Evolutionary conservation across 2,113 vertebrate species (phyloP).

Genomic region (Aegotheles bennettii): DNA sequence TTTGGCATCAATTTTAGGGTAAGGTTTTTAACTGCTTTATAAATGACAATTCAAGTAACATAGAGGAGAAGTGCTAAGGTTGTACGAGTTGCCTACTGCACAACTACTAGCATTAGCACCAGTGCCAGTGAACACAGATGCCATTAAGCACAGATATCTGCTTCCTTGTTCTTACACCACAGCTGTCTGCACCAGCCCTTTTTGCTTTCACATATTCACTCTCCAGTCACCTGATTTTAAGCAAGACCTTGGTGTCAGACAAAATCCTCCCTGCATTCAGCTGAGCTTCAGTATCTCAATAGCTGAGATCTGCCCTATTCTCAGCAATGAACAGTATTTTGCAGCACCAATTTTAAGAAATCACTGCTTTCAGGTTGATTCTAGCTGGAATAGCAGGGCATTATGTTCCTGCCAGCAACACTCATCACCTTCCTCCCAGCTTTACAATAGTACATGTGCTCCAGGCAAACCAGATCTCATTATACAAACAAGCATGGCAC

Average conservation of each 20-base stretch:
- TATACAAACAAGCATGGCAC: neutral
- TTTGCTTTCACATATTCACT: neutral
- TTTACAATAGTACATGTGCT: neutral
- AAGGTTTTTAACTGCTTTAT: neutral
- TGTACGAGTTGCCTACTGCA: neutral
- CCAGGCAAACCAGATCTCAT: neutral
- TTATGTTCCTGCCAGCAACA: conserved; percentile 15
- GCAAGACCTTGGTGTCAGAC: neutral
- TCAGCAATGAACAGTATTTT: neutral
- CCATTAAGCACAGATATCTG: neutral
- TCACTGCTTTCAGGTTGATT: neutral
- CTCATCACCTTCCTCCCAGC: neutral
- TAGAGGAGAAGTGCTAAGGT: fast-evolving
- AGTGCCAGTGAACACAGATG: neutral
- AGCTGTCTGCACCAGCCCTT: neutral
- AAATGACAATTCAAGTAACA: neutral
- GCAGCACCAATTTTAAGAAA: neutral
- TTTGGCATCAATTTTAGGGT: neutral
- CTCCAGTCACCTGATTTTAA: neutral
- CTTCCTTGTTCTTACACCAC: neutral
- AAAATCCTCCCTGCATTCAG: neutral
- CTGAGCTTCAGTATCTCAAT: neutral
- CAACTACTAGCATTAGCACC: neutral
- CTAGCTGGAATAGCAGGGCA: conserved; percentile 1
- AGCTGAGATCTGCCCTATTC: neutral